These are phyloP conservation scores for Amia ocellicauda DNA, from an alignment of 2,113 vertebrate genomes.

Conservation along the genomic window DNA sequence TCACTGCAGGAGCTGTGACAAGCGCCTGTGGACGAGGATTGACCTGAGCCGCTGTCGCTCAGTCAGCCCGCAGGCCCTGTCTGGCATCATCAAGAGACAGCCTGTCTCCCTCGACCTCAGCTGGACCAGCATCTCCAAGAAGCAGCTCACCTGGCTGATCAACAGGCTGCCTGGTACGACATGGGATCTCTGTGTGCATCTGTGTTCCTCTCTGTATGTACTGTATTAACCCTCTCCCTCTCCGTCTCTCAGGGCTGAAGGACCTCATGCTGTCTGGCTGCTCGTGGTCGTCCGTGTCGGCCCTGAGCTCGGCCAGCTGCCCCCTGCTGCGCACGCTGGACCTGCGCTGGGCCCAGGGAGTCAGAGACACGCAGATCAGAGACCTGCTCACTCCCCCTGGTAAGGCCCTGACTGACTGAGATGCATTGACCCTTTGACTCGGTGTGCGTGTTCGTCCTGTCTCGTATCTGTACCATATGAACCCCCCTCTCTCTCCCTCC, in stretches of 20 bases:
- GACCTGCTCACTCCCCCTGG: constrained; percentile 87
- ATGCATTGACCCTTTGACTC: background rate
- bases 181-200: too few relatives aligned
- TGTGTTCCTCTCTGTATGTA: background rate
- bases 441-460: background rate
- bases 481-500: background rate
- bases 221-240: background rate
- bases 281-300: constrained; percentile 89
- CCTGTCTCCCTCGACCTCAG: constrained; percentile 91
- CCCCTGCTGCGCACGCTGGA: constrained; percentile 94
- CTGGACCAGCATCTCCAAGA: constrained; percentile 96
- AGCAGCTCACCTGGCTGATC: constrained; percentile 94
- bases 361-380: constrained; percentile 92
- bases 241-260: constrained; percentile 75
- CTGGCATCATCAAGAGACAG: constrained; percentile 94
- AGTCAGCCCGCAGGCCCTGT: constrained; percentile 88
- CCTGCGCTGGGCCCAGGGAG: constrained; percentile 90
- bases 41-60: constrained; percentile 90
- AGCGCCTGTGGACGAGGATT: constrained; percentile 91
- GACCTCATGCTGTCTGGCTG: constrained; percentile 91
- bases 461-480: background rate
- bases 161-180: constrained; percentile 83
- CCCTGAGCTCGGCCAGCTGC: constrained; percentile 90
- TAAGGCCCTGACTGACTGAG: constrained; percentile 27
- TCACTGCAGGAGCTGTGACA: constrained; percentile 86